Evolutionary conservation across 2,113 vertebrate species (phyloP).

Genomic region (Lucifuga dentata): DNA sequence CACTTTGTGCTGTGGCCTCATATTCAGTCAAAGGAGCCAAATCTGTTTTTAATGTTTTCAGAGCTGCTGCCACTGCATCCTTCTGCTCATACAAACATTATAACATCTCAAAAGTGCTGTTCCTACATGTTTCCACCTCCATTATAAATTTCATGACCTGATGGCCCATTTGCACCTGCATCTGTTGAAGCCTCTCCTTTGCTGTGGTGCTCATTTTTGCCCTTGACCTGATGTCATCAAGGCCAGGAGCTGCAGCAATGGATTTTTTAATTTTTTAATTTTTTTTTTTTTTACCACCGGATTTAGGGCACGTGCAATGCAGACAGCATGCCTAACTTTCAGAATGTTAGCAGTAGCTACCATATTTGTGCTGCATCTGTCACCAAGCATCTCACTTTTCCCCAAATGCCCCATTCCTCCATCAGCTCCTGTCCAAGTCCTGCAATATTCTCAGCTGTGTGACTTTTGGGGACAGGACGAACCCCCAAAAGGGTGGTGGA

Average conservation of each 20-base stretch:
- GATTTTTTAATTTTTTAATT: too few species aligned
- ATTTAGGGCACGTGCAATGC: constrained; percentile 3
- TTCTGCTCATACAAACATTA: background rate
- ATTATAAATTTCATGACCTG: background rate
- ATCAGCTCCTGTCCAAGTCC: background rate
- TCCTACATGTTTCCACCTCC: constrained; percentile 7
- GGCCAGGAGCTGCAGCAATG: too few species aligned
- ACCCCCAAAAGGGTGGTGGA: background rate
- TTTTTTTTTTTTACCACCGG: constrained; percentile 36
- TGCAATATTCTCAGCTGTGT: constrained; percentile 6
- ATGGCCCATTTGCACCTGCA: background rate
- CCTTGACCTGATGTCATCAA: too few species aligned
- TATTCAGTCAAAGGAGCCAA: background rate
- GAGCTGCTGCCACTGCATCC: background rate
- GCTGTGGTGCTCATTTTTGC: constrained; percentile 10
- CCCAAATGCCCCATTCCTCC: constrained; percentile 12
- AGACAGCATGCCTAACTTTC: constrained; percentile 2
- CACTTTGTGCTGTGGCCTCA: too few species aligned
- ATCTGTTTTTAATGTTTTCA: background rate
- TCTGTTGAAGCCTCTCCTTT: background rate
- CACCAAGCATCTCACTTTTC: background rate
- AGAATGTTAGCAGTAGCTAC: constrained; percentile 10
- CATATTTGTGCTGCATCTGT: constrained; percentile 20
- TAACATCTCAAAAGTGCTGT: constrained; percentile 10
- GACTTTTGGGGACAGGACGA: background rate